Conservation (phyloP, 2,888 invertebrate genomes). For the Pasiphila rectangulata region DNA sequence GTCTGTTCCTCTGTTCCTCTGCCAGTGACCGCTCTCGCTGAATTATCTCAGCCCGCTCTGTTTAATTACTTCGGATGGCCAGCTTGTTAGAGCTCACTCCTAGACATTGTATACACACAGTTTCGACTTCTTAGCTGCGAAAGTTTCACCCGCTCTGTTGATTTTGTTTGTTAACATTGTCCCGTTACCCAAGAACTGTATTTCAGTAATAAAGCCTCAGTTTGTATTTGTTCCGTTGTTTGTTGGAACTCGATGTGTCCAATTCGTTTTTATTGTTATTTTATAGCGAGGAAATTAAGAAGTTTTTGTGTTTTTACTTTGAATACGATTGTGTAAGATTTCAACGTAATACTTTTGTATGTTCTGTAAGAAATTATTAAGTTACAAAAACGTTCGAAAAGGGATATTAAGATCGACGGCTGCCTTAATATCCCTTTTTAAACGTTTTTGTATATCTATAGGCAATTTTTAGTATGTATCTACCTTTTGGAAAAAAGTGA, state of each 20-base stretch:
- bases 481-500: too few species aligned
- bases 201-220: slow-evolving; percentile 41
- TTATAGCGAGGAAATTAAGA: slow-evolving; percentile 18
- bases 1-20: slow-evolving; percentile 50
- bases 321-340: not conserved
- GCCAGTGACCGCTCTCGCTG: slow-evolving; percentile 53
- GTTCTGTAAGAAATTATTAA: too few species aligned
- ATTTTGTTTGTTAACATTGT: slow-evolving; percentile 70
- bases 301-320: slow-evolving; percentile 15
- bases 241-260: slow-evolving; percentile 27
- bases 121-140: slow-evolving; percentile 70
- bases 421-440: too few species aligned
- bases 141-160: slow-evolving; percentile 68
- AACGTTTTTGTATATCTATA: too few species aligned
- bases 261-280: slow-evolving; percentile 26
- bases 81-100: slow-evolving; percentile 70
- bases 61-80: slow-evolving; percentile 72
- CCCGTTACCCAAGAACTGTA: slow-evolving; percentile 51
- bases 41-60: slow-evolving; percentile 57
- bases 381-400: too few species aligned
- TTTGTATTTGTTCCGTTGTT: slow-evolving; percentile 37
- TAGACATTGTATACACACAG: slow-evolving; percentile 69
- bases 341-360: too few species aligned
- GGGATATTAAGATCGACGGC: too few species aligned
- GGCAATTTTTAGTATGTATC: too few species aligned